These are phyloP conservation scores for Lydus trimaculatus DNA, from an alignment of 2,888 invertebrate genomes.

Conservation along the genomic window DNA sequence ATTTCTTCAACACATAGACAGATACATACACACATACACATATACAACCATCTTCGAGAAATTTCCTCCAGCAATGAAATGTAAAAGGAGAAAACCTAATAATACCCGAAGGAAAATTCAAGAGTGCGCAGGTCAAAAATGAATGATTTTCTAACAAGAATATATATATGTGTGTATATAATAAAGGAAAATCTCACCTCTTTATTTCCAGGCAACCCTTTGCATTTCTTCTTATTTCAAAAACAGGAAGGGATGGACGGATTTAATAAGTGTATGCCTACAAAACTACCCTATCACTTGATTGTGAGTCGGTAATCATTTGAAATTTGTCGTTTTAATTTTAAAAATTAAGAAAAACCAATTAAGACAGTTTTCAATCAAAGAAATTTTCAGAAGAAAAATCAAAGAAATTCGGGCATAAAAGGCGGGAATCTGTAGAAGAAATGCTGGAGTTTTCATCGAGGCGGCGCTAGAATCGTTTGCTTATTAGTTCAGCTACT, in stretches of 20 bases:
- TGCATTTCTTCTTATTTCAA: constrained; percentile 5
- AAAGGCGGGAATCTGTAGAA: not conserved
- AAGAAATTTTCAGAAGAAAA: too few relatives aligned
- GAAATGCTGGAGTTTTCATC: not conserved
- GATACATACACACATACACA: not conserved
- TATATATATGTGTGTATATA: not conserved
- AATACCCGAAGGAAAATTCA: constrained; percentile 1
- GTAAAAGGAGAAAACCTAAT: constrained; percentile 6
- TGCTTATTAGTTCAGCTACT: not conserved
- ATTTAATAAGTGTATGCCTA: not conserved
- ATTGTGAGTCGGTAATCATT: too few relatives aligned
- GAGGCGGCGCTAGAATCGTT: not conserved
- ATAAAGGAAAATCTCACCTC: constrained; percentile 42
- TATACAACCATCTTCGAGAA: not conserved
- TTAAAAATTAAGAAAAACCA: too few relatives aligned
- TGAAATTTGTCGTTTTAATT: too few relatives aligned
- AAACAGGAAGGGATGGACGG: not conserved
- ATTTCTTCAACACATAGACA: not conserved
- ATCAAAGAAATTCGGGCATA: not conserved
- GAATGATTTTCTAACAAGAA: constrained; percentile 41
- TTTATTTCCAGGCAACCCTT: constrained; percentile 23
- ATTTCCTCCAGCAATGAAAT: constrained; percentile 1
- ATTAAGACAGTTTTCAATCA: too few relatives aligned
- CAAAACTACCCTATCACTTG: not conserved
- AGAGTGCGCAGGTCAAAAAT: constrained; percentile 44